phyloP scores from a whole-genome alignment of 2,797 vertebrate genomes.

The Psittacula echo region DNA sequence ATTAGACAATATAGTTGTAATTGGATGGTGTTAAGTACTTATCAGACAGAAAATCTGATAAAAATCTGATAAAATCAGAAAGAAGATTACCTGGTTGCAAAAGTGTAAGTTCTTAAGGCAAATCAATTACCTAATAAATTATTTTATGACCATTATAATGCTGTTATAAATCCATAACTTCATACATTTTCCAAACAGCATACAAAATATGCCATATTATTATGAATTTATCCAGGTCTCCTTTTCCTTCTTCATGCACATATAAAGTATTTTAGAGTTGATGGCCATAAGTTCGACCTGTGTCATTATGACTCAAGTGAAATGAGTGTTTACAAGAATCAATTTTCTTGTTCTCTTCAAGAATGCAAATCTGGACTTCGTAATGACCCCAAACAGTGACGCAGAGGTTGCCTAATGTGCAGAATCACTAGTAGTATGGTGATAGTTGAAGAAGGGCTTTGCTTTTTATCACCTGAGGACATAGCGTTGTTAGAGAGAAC shows the following conservation, averaged over 20 bases:
- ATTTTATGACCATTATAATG: background rate
- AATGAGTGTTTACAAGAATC: background rate
- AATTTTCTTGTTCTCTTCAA: constrained; percentile 5
- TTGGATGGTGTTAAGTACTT: background rate
- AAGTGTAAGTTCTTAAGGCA: background rate
- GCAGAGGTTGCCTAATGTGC: background rate
- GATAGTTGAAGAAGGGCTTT: background rate
- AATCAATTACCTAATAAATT: background rate
- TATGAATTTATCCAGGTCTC: background rate
- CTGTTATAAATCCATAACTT: background rate
- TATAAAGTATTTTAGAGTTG: background rate
- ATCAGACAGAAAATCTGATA: background rate
- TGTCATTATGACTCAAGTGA: background rate
- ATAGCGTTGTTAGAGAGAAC: background rate
- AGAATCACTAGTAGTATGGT: background rate
- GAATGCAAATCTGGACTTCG: background rate
- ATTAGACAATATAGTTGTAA: background rate
- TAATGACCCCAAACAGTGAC: background rate
- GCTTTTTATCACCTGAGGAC: background rate
- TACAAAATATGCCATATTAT: background rate
- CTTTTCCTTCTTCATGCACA: background rate
- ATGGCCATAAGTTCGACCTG: background rate
- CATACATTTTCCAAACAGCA: background rate
- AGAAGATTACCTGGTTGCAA: background rate
- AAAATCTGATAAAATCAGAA: background rate